Evolutionary conservation across 1,140 invertebrate species (phyloP), one percentile per base, ranked within the genome.

Genomic region (Drosophila pseudoananassae): DNA sequence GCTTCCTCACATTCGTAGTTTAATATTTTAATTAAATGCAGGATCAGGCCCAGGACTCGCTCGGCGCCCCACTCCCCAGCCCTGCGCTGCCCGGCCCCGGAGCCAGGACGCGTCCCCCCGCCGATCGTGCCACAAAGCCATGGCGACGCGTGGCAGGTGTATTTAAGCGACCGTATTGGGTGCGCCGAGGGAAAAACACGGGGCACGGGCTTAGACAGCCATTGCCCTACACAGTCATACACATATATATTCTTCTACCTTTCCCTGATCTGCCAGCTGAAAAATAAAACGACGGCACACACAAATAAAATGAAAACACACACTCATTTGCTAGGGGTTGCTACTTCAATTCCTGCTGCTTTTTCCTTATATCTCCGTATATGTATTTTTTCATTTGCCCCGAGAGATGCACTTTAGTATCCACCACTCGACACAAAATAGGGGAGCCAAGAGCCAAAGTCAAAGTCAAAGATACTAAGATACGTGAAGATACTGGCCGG

Each of bases 21-120:
- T 90, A 90, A 90, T 90, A 90, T 90, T 90, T 90, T 90, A 90
- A 90, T 90, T 90, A 90, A 90, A 90, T 90, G 87, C 87, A 81
- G 73, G 77, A 72, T 68, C 83, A 74, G 79, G 66, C 36, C 61
- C 65, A 87, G 77, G 76, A 74, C 68, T 71, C 55, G 56, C 43
- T 45, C 45, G 8, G 8, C 25, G 1, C 31, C 8, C 5, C 6
- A 38, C 43, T 29, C 20, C 51, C 47, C n/a, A 27, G 6, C 0
- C 25, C 25, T 27, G 20, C 20, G 2, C 31, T 31, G 31, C 6
- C 8, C 0, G 6, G 9, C 31, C 31, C 31, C 31, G 31, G 3
- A 33, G 33, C 33, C 33, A 36, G 33, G 33, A 36, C 23, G 6
- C 14, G 4, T 3, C n/a, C 14, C 49, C 49, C 14, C 14, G 3